Evolutionary conservation across 1,140 invertebrate species (phyloP).

Genomic region (Maconellicoccus hirsutus): DNA sequence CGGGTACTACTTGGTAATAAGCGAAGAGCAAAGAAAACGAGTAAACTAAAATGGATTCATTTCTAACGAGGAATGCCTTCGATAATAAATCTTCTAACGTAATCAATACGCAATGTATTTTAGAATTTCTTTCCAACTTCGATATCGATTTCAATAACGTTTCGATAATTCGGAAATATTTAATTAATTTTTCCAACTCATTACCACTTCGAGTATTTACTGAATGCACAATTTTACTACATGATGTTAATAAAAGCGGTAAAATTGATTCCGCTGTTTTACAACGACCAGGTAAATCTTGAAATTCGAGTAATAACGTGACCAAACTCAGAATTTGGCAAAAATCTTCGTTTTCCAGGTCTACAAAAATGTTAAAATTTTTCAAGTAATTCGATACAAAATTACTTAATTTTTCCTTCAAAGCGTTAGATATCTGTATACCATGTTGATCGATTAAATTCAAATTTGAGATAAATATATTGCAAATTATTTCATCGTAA

Average conservation of each 20-base stretch:
- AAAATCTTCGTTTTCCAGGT: neutral
- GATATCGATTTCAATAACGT: neutral
- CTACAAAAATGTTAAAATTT: neutral
- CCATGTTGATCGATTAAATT: constrained; percentile 4
- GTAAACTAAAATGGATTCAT: neutral
- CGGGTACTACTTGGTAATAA: neutral
- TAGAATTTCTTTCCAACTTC: neutral
- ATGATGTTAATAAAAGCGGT: neutral
- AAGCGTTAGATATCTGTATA: neutral
- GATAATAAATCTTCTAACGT: neutral
- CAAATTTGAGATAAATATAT: neutral
- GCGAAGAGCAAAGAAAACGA: neutral
- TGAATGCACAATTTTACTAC: neutral
- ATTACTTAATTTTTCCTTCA: neutral
- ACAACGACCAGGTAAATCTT: neutral
- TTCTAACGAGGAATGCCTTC: neutral
- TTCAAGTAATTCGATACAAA: constrained; percentile 2
- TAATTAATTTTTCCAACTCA: neutral
- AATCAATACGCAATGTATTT: neutral
- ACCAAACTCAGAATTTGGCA: neutral
- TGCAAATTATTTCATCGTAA: neutral
- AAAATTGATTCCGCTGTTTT: neutral
- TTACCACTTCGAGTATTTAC: neutral
- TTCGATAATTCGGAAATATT: neutral
- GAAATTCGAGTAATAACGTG: neutral